phyloP scores from a whole-genome alignment of 1,140 invertebrate species.

The Pachyrhynchus sulphureomaculatus region DNA sequence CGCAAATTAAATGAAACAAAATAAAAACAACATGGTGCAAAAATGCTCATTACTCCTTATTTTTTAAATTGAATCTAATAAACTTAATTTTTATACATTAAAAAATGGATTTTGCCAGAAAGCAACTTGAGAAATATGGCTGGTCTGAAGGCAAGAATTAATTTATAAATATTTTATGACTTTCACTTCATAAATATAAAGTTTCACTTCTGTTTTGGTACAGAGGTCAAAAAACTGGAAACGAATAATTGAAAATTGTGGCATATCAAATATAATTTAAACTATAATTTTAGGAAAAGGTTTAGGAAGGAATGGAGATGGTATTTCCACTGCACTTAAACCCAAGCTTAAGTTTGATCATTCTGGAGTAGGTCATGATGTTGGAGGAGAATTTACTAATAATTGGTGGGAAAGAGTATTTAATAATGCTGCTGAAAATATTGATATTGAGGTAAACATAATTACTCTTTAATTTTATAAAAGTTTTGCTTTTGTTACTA shows the following conservation, averaged over 20 bases:
- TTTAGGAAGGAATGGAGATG: slow-evolving; percentile 74
- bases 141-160: slow-evolving; percentile 65
- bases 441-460: slow-evolving; percentile 52
- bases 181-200: neutral
- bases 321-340: slow-evolving; percentile 73
- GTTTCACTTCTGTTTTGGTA: too few species aligned
- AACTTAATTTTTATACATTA: neutral
- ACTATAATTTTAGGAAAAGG: slow-evolving; percentile 66
- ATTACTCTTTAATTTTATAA: too few species aligned
- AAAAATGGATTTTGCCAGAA: slow-evolving; percentile 61
- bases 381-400: slow-evolving; percentile 68
- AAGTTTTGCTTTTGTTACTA: too few species aligned
- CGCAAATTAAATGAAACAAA: neutral
- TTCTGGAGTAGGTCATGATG: slow-evolving; percentile 74
- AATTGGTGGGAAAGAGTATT: slow-evolving; percentile 82
- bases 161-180: neutral
- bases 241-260: too few species aligned
- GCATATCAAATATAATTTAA: neutral
- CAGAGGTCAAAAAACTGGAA: too few species aligned
- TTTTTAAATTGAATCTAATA: neutral
- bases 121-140: slow-evolving; percentile 64
- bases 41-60: neutral
- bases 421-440: slow-evolving; percentile 70
- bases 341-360: slow-evolving; percentile 76
- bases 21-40: neutral